Conservation (phyloP, 2,113 vertebrate genomes). For the Oenanthe melanoleuca region DNA sequence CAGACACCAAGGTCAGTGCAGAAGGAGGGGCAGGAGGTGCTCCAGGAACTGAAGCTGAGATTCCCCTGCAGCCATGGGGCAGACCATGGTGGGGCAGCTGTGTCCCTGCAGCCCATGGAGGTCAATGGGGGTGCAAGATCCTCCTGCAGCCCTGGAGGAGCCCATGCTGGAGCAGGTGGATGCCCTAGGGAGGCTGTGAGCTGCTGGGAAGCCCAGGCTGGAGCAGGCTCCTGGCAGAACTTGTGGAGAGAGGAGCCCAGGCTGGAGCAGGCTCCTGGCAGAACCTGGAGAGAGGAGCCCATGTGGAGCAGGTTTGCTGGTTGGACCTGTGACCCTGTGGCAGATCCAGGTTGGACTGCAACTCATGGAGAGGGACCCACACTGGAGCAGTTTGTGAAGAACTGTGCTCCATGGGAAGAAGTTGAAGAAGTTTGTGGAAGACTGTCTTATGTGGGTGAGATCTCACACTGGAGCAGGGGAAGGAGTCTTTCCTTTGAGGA, state of each 20-base stretch:
- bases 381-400: neutral
- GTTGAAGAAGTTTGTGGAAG: neutral
- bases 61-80: neutral
- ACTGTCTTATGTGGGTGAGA: neutral
- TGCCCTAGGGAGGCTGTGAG: neutral
- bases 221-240: neutral
- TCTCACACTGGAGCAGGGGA: neutral
- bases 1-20: neutral
- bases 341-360: neutral
- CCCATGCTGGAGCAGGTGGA: neutral
- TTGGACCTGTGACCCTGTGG: neutral
- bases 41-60: neutral
- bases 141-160: neutral
- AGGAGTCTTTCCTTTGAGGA: neutral
- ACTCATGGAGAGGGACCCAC: neutral
- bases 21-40: neutral
- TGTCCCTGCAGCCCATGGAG: neutral
- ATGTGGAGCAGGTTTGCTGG: neutral
- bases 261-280: neutral
- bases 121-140: neutral
- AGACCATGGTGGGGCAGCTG: neutral
- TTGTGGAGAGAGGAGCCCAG: no score
- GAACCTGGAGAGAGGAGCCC: neutral
- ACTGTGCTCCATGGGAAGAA: neutral
- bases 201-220: neutral